Evolutionary conservation across 2,113 vertebrate species (phyloP).

Genomic region (Heterotilapia buettikoferi): DNA sequence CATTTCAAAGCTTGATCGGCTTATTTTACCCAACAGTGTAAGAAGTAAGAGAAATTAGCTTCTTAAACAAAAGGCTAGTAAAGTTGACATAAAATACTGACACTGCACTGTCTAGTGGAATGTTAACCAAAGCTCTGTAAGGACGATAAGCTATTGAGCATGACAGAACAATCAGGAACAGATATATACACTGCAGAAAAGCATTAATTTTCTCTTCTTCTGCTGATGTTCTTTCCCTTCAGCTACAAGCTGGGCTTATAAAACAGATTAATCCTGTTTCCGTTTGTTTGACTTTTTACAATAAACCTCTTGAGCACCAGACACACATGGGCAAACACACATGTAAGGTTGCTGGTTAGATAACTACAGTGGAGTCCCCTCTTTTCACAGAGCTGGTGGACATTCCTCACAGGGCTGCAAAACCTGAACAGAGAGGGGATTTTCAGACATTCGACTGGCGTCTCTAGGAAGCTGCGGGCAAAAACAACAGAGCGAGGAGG

Average conservation of each 20-base stretch:
- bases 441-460: background rate
- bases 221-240: background rate
- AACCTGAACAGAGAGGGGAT: constrained; percentile 27
- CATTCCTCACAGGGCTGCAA: constrained; percentile 57
- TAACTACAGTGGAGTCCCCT: constrained; percentile 1
- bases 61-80: background rate
- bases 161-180: background rate
- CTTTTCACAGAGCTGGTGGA: constrained; percentile 29
- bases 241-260: background rate
- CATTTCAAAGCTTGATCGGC: background rate
- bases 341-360: background rate
- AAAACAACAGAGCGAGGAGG: constrained; percentile 23
- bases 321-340: constrained; percentile 11
- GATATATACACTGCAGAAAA: background rate
- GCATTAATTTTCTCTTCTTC: background rate
- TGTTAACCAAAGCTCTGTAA: background rate
- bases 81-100: background rate
- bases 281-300: background rate
- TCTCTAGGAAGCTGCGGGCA: constrained; percentile 38
- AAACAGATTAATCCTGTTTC: background rate
- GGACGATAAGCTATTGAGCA: background rate
- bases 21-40: background rate
- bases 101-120: background rate
- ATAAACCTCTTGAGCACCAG: background rate
- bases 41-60: background rate